Conservation (phyloP, 2,888 invertebrate species). For the Lasioglossum malachurum region DNA sequence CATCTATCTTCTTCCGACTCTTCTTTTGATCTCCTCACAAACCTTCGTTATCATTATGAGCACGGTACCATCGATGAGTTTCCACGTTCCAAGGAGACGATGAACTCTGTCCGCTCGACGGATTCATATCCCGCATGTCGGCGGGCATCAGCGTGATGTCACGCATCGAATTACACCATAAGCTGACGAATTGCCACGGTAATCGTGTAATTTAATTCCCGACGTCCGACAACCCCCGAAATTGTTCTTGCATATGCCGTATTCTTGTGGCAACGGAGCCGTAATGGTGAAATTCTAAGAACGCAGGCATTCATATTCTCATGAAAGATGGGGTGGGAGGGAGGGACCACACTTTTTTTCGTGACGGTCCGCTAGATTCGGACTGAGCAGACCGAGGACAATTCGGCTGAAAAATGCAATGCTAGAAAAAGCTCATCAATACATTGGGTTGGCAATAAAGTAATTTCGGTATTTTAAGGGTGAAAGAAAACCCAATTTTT, state of each 20-base stretch:
- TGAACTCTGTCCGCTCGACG: slow-evolving; percentile 38
- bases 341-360: slow-evolving; percentile 29
- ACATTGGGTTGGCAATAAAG: no score
- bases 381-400: slow-evolving; percentile 16
- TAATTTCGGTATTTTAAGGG: no score
- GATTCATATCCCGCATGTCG: slow-evolving; percentile 37
- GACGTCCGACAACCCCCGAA: slow-evolving; percentile 48
- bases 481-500: no score
- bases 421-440: no score
- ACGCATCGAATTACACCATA: slow-evolving; percentile 50
- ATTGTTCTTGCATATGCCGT: slow-evolving; percentile 49
- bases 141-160: slow-evolving; percentile 31
- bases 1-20: background rate
- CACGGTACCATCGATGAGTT: slow-evolving; percentile 21
- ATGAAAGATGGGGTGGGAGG: slow-evolving; percentile 34
- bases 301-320: slow-evolving; percentile 46
- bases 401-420: slow-evolving; percentile 27
- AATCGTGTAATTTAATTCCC: slow-evolving; percentile 62
- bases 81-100: slow-evolving; percentile 27
- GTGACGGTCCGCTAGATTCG: slow-evolving; percentile 37
- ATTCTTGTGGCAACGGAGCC: slow-evolving; percentile 37
- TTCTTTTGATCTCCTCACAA: background rate
- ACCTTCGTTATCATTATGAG: background rate
- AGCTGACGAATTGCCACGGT: slow-evolving; percentile 51
- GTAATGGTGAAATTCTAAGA: slow-evolving; percentile 61